Evolutionary conservation across 2,113 vertebrate species (phyloP), one percentile per base, ranked within the genome.

Genomic region (Coptodon bakossiorum): DNA sequence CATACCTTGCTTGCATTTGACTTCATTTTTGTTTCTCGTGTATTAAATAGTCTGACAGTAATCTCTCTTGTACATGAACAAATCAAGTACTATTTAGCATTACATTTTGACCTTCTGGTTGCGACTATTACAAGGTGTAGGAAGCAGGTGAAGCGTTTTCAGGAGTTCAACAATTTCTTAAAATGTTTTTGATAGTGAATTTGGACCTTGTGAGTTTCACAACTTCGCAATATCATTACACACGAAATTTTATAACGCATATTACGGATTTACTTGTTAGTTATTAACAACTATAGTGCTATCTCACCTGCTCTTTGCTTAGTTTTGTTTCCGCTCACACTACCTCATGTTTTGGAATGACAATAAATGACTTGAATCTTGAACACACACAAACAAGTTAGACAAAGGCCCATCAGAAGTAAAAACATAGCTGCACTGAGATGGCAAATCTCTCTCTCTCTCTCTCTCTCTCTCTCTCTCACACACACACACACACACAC

Each of bases 341-440:
- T 73, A 73, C 40, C 68, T 73, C 68, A 73, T 27, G 8, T 45
- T 73, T 48, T 48, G 40, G 68, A 73, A 50, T 76, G 43, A 50
- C 6, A 76, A 29, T 76, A 76, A 43, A 71, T 43, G 5, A 43
- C 66, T 3, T 14, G 12, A 50, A 31, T 29, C 40, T 48, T 43
- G 38, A 71, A 43, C n/a, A 76, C 71, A 31, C 43, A 76, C 14
- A 76, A 50, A 31, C 43, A 76, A 76, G 71, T 29, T 19, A 29
- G 16, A 80, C 31, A 63, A 52, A 59, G 45, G 29, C 27, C 45
- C 73, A n/a, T 50, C 10, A 78, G n/a, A 63, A 14, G 3, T 56
- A 38, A 61, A 84, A 36, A 56, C 27, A 63, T 29, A 5, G 16
- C 10, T 78, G 73, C 73, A 81, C 6, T 73, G 61, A 80, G 11